A percentile compares a stretch with the other conserved stretches of the same genome.
Conservation (phyloP, 2,113 vertebrate species). For the Oplegnathus fasciatus region DNA sequence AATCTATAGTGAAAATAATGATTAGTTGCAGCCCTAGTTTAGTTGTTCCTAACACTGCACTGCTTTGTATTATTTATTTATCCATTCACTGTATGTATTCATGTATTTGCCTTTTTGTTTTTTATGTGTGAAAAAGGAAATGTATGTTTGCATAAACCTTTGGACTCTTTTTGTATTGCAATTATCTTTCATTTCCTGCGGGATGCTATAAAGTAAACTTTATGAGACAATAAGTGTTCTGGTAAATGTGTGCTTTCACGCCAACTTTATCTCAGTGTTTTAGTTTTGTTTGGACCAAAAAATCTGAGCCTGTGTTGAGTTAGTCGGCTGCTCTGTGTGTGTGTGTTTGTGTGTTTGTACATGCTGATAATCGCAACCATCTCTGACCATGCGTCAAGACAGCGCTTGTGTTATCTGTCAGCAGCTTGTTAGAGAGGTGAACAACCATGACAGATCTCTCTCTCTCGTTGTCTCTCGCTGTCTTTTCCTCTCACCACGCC, state of each 20-base stretch:
- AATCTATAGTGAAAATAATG: neutral
- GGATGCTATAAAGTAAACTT: neutral
- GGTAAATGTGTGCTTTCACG: neutral
- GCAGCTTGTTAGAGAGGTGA: constrained; percentile 70
- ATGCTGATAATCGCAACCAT: constrained; percentile 45
- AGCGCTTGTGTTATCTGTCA: constrained; percentile 74
- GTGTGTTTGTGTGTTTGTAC: neutral
- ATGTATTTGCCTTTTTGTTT: neutral
- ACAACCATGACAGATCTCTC: constrained; percentile 65
- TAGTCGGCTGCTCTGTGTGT: neutral
- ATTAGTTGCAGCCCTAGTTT: neutral
- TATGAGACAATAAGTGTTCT: neutral
- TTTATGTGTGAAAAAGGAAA: neutral
- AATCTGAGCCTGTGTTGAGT: constrained; percentile 8
- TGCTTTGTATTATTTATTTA: neutral
- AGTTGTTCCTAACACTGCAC: neutral
- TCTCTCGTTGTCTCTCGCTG: constrained; percentile 6
- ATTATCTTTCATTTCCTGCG: neutral
- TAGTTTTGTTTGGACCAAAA: constrained; percentile 10
- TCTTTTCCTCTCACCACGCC: constrained; percentile 61
- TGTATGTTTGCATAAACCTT: neutral
- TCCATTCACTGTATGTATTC: neutral
- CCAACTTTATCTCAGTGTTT: constrained; percentile 9
- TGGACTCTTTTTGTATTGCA: neutral
- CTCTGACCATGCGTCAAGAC: constrained; percentile 54